These are phyloP conservation scores for Conistra vaccinii DNA, from an alignment of 2,888 invertebrate species.

Conservation along the genomic window DNA sequence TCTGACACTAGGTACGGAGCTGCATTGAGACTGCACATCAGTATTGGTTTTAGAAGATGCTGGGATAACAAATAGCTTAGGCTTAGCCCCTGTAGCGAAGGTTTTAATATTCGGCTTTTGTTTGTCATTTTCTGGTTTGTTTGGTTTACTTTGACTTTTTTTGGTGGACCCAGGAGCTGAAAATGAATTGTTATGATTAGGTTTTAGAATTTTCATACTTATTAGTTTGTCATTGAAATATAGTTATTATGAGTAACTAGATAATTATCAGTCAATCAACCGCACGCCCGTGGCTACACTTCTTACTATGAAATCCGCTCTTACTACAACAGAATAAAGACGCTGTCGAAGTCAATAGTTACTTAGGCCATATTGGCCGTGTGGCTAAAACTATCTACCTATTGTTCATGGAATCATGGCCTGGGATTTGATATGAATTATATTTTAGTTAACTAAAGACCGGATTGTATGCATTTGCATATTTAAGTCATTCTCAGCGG, in stretches of 20 bases:
- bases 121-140: conserved; percentile 74
- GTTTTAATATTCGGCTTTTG: conserved; percentile 63
- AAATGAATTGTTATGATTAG: conserved; percentile 31
- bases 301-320: neutral
- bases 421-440: neutral
- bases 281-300: neutral
- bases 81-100: conserved; percentile 57
- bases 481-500: too few relatives aligned
- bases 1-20: conserved; percentile 79
- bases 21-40: conserved; percentile 82
- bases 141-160: conserved; percentile 74
- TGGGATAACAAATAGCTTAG: conserved; percentile 59
- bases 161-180: conserved; percentile 70
- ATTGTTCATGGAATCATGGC: neutral
- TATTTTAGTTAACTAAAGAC: too few relatives aligned
- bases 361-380: too few relatives aligned
- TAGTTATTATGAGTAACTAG: too few relatives aligned
- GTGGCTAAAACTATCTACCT: neutral
- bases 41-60: conserved; percentile 68
- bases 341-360: neutral
- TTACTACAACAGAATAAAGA: neutral
- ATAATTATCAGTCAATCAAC: too few relatives aligned
- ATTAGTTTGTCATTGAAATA: neutral
- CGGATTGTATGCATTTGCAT: too few relatives aligned
- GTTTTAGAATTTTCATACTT: neutral